Evolutionary conservation across 2,797 vertebrate genomes (phyloP), one percentile per base, ranked within the genome.

Genomic region (Mormyrops boulengeri): DNA sequence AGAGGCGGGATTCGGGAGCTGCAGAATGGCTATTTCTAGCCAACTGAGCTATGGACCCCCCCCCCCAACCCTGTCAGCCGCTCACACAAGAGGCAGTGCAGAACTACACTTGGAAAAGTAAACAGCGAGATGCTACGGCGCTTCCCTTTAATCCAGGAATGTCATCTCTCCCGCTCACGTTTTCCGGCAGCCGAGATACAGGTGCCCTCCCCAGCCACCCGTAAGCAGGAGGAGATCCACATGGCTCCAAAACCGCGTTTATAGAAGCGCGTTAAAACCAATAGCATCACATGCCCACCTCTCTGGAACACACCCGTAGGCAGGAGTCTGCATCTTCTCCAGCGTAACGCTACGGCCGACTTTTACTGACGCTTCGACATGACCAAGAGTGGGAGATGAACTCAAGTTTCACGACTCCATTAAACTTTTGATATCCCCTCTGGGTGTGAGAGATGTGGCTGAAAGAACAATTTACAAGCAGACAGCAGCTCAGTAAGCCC

Each of bases 81-180:
- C 88, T 87, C 90, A 91, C 92, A 90, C 92, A 90, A 38, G 91
- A 93, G 90, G 92, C 89, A 69, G 77, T 92, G 88, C 90, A 92
- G 92, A 94, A 93, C 92, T 92, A 82, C 92, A 89, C 90, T 92
- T 47, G 11, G 85, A 87, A 92, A 93, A 94, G 92, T 93, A 89
- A 90, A 90, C 90, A 91, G 90, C 19, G 3, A 41, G 34, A 44
- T n/a, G 14, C 8, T 4, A 0, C 38, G 38, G 17, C 6, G 0
- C 73, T 80, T 44, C 7, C 2, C 41, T 41, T 80, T 44, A 3
- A 41, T n/a, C 82, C 62, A 88, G 91, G 2, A 88, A 91, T 91
- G 88, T 82, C 88, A 19, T 69, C 12, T 92, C 92, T 91, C 89
- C 19, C 30, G 5, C 69, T 12, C n/a, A 52, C n/a, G 89, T 85